phyloP scores from a whole-genome alignment of 2,888 invertebrate species.

The Epirrhoe alternata region DNA sequence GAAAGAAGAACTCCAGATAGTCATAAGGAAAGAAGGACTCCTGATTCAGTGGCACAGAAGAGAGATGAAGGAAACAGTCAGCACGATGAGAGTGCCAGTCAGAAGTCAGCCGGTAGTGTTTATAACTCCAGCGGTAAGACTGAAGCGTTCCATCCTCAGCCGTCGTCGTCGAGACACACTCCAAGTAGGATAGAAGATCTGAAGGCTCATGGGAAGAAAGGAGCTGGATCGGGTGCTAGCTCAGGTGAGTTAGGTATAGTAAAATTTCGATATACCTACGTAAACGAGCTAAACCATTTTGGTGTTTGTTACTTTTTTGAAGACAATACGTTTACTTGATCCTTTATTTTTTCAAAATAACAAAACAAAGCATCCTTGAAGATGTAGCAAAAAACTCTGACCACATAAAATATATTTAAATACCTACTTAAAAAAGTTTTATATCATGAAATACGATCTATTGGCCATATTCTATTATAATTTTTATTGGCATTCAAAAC shows the following conservation, averaged over 20 bases:
- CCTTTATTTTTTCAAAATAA: neutral
- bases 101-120: slow-evolving; percentile 84
- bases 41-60: slow-evolving; percentile 68
- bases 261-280: no score
- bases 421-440: neutral
- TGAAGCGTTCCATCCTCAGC: slow-evolving; percentile 73
- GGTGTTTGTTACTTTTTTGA: no score
- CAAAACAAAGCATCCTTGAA: neutral
- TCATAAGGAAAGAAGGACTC: slow-evolving; percentile 65
- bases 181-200: slow-evolving; percentile 80
- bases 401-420: neutral
- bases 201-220: slow-evolving; percentile 77
- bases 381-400: neutral
- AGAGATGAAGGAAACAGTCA: slow-evolving; percentile 64
- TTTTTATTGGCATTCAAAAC: neutral
- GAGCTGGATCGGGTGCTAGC: slow-evolving; percentile 86
- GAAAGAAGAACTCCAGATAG: slow-evolving; percentile 69
- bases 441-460: neutral
- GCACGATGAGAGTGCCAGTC: slow-evolving; percentile 76
- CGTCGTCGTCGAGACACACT: slow-evolving; percentile 78
- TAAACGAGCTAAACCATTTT: no score
- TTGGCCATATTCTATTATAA: neutral
- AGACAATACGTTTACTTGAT: no score
- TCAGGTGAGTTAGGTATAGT: slow-evolving; percentile 69
- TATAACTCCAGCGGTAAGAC: slow-evolving; percentile 83